Base-by-base conservation (phyloP, 2,888 invertebrate genomes). In the Andrena camellia region DNA sequence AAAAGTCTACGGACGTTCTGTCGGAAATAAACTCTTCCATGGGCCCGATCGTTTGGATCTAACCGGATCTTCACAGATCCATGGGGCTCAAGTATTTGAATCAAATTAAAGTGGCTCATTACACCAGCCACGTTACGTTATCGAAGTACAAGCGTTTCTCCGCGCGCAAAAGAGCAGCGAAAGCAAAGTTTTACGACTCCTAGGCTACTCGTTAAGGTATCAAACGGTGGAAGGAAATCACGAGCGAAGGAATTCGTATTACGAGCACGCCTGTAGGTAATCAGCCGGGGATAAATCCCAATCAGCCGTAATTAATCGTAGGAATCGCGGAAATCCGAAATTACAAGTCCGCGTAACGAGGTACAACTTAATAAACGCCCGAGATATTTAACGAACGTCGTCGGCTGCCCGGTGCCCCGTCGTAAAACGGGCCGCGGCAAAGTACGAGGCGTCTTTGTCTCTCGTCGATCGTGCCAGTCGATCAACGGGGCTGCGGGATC, bases 281-380 rank as follows among this genome's bases (percentile, higher is more conserved):
- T 57, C 23, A 23, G 57, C 23, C 67, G 54, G 6, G 31, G 23
- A 68, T 68, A 54, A 68, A 68, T 54, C 33, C 64, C 33, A 33
- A 64, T 64, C 23, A 67, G 20, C 26, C 6, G 33, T 26, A 33
- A 73, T 66, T 60, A 26, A 73, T 26, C 48, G 33, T 64, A 48
- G 64, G 50, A 59, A 63, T 57, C 29, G 42, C 33, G 75, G 48
- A 70, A 63, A 62, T 66, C 23, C 20, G 59, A 48, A 59, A 78
- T 50, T 23, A 17, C 33, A n/a, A 1, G 57, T 13, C 57, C 13
- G 57, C 10, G 33, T 33, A 31, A 50, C 31, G 31, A 31, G 35
- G 59, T 35, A 71, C 62, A 62, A 76, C 66, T 57, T 73, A 62
- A 62, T 52, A 20, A 42, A 57, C 57, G n/a, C 23, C 48, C 6